Evolutionary conservation across 2,113 vertebrate species (phyloP), one percentile per base, ranked within the genome.

Genomic region (Colossoma macropomum): DNA sequence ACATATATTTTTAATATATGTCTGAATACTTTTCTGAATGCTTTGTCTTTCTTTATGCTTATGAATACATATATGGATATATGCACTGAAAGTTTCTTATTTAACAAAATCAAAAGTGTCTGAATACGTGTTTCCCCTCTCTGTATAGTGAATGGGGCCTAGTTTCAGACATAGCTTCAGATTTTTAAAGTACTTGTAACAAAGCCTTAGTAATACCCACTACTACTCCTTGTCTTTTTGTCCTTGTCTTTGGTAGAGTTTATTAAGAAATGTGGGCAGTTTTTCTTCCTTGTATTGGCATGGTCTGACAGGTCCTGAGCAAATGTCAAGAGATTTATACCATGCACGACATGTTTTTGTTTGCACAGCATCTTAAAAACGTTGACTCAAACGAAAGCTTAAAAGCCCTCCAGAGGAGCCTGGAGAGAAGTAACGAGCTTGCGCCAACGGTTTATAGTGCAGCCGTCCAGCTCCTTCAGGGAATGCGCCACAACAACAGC

Each of bases 361-460:
- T 92, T 92, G 87, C 83, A 85, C 88, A 90, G 79, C 84, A 83
- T 90, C 83, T 89, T 89, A 88, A 80, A 89, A 92, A 87, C 83
- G 30, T 82, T 80, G 81, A 86, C 82, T 80, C 75, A 86, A 86
- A 87, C 84, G 77, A 60, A 87, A 76, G 77, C 65, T 75, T 84
- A 84, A 91, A 88, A 88, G 80, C 87, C 90, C 91, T 92, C 87
- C 85, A 77, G 90, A 92, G 91, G 85, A 88, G 80, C 86, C 86
- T 83, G 68, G 25, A 83, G 86, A 89, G 83, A 88, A 90, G 90
- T 89, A 90, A 92, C 86, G 90, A 90, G 87, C 74, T 90, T 77
- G 84, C 84, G 68, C 56, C 23, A 73, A 81, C 30, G 13, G 88
- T 92, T 91, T 88, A 89, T 86, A 89, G 87, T 88, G 56, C 50